phyloP scores from a whole-genome alignment of 2,797 vertebrate genomes.

The Periophthalmus magnuspinnatus region DNA sequence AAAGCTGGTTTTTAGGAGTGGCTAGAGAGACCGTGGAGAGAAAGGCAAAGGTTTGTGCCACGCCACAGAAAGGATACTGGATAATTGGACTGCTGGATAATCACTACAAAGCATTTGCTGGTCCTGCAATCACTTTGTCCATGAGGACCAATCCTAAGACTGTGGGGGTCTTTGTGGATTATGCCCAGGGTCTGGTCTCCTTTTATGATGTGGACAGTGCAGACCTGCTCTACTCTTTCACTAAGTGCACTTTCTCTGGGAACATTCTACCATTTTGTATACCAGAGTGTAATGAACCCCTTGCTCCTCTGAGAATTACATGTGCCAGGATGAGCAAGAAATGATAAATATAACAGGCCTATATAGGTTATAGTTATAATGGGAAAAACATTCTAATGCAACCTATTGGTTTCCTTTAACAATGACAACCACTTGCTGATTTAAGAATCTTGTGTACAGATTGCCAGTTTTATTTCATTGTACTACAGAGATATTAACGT shows the following conservation, averaged over 20 bases:
- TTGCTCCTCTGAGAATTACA: neutral
- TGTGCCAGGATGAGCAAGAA: neutral
- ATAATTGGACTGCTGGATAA: neutral
- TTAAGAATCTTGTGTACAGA: neutral
- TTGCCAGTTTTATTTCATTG: neutral
- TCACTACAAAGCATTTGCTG: neutral
- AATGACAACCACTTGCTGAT: neutral
- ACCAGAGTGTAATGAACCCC: neutral
- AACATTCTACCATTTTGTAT: neutral
- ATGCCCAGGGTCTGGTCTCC: neutral
- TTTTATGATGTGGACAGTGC: constrained; percentile 8
- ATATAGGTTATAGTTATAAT: no score
- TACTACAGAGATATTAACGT: neutral
- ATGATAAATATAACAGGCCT: no score
- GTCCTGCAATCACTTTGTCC: neutral
- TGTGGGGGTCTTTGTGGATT: constrained; percentile 7
- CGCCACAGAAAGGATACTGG: neutral
- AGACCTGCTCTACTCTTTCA: constrained; percentile 1
- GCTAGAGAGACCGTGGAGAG: constrained; percentile 1
- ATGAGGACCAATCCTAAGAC: neutral
- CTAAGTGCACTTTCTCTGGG: neutral
- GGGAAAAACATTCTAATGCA: neutral
- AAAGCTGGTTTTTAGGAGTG: neutral
- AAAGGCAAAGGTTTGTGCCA: neutral
- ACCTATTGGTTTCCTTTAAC: neutral